Conservation (phyloP, 1,140 invertebrate species). For the Pollicipes pollicipes region DNA sequence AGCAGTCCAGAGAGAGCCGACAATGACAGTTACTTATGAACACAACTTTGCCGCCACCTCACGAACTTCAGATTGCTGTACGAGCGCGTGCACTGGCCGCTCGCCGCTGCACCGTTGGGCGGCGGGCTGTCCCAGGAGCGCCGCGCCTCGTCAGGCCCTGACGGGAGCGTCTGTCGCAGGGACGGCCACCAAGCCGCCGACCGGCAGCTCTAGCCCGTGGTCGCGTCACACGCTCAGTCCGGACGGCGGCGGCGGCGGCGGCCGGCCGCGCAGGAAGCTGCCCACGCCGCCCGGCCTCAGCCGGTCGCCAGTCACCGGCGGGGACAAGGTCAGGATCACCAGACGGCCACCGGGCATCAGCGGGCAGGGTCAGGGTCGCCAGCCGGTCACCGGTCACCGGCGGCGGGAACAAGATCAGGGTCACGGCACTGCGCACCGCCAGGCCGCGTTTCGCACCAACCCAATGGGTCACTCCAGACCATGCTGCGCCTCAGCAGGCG, state of each 20-base stretch:
- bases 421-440: too few relatives aligned
- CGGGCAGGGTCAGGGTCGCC: neutral
- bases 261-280: constrained; percentile 26
- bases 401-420: neutral
- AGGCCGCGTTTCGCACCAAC: too few relatives aligned
- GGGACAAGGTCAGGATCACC: constrained; percentile 6
- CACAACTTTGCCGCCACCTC: too few relatives aligned
- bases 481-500: too few relatives aligned
- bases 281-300: constrained; percentile 20
- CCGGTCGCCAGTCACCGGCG: constrained; percentile 10
- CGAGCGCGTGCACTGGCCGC: too few relatives aligned
- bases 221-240: neutral
- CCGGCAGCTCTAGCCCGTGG: neutral
- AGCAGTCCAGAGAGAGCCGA: too few relatives aligned
- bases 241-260: constrained; percentile 22
- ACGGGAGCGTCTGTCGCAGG: constrained; percentile 5
- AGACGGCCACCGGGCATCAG: neutral
- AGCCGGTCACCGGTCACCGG: neutral
- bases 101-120: too few relatives aligned
- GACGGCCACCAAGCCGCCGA: constrained; percentile 17
- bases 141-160: too few relatives aligned
- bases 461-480: too few relatives aligned
- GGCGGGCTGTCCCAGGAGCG: too few relatives aligned
- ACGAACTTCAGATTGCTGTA: too few relatives aligned
- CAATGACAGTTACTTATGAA: too few relatives aligned